These are phyloP conservation scores for Andricus quercusramuli DNA, from an alignment of 2,888 invertebrate species.

Conservation along the genomic window DNA sequence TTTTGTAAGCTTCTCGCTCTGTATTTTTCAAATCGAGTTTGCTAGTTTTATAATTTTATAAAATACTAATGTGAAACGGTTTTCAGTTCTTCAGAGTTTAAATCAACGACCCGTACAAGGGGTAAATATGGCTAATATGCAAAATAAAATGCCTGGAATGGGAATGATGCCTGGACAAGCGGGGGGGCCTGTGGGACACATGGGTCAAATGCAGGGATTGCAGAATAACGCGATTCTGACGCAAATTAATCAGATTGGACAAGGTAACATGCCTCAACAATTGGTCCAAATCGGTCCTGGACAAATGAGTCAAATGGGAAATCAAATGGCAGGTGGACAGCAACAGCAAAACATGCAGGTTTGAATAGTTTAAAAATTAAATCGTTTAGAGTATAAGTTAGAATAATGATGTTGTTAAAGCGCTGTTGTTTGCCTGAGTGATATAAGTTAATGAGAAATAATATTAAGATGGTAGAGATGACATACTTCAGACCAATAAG, in stretches of 20 bases:
- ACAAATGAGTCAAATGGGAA: slow-evolving; percentile 69
- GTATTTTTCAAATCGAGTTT: not conserved
- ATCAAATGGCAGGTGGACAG: slow-evolving; percentile 70
- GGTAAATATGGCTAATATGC: slow-evolving; percentile 82
- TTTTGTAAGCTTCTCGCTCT: too few relatives aligned
- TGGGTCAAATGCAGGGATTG: slow-evolving; percentile 80
- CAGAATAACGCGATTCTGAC: slow-evolving; percentile 79
- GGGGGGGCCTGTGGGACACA: slow-evolving; percentile 73
- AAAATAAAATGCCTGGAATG: slow-evolving; percentile 81
- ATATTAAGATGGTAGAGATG: too few relatives aligned
- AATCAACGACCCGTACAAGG: slow-evolving; percentile 84
- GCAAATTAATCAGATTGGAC: slow-evolving; percentile 77
- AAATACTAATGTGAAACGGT: not conserved
- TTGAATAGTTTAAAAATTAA: not conserved
- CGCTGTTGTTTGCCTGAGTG: too few relatives aligned
- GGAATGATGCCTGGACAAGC: slow-evolving; percentile 78
- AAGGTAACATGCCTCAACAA: slow-evolving; percentile 74
- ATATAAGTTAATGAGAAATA: too few relatives aligned
- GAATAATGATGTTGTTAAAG: too few relatives aligned
- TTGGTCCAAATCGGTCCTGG: slow-evolving; percentile 74
- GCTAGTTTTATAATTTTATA: not conserved
- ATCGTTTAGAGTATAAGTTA: too few relatives aligned
- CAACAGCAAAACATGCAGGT: slow-evolving; percentile 75
- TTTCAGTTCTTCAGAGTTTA: slow-evolving; percentile 84
- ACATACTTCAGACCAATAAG: too few relatives aligned